These are phyloP conservation scores for Actias luna DNA, from an alignment of 2,888 invertebrate genomes.

Conservation along the genomic window DNA sequence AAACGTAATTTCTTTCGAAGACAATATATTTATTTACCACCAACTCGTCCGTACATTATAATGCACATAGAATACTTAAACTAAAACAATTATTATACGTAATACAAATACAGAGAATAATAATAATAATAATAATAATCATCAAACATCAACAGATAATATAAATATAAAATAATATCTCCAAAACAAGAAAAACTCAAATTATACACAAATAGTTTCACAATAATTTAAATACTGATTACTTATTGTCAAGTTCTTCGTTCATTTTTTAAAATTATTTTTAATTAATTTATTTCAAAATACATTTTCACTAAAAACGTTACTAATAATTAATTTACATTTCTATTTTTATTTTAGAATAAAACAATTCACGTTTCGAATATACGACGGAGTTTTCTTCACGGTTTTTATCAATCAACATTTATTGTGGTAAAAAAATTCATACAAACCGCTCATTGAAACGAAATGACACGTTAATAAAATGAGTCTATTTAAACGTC, in stretches of 20 bases:
- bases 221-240: slow-evolving; percentile 79
- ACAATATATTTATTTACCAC: slow-evolving; percentile 38
- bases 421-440: background rate
- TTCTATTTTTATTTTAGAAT: slow-evolving; percentile 36
- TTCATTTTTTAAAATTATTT: no score
- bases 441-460: background rate
- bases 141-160: slow-evolving; percentile 75
- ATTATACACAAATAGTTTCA: slow-evolving; percentile 40
- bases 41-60: slow-evolving; percentile 61
- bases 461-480: background rate
- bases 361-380: slow-evolving; percentile 20
- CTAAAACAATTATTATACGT: slow-evolving; percentile 72
- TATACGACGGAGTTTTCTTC: background rate
- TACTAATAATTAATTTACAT: slow-evolving; percentile 41
- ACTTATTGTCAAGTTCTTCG: slow-evolving; percentile 78
- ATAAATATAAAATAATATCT: slow-evolving; percentile 61
- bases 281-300: slow-evolving; percentile 51
- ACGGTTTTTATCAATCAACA: background rate
- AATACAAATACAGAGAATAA: slow-evolving; percentile 66
- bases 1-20: slow-evolving; percentile 51
- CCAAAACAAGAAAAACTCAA: slow-evolving; percentile 56
- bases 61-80: slow-evolving; percentile 48
- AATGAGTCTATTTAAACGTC: background rate
- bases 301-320: slow-evolving; percentile 52
- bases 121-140: no score